Evolutionary conservation across 2,113 vertebrate species (phyloP).

Genomic region (Setophaga coronata): DNA sequence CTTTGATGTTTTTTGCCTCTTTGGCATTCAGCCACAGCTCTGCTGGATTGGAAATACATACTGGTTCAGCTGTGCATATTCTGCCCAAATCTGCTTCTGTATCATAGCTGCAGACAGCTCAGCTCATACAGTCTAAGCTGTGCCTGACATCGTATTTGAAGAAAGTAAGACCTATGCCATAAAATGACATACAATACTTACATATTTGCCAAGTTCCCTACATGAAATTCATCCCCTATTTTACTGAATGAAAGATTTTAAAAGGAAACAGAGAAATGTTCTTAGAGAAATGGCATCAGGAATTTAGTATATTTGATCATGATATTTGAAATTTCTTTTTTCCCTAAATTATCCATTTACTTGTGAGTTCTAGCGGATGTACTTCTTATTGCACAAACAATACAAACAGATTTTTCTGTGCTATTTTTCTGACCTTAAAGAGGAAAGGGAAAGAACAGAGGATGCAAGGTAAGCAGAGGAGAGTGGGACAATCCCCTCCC

Average conservation of each 20-base stretch:
- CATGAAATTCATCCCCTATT: background rate
- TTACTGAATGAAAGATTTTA: background rate
- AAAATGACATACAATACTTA: background rate
- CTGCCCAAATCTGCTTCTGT: background rate
- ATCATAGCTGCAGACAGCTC: constrained; percentile 13
- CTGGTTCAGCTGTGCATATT: background rate
- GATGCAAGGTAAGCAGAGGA: background rate
- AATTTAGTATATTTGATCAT: background rate
- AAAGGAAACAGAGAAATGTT: background rate
- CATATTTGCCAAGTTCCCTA: background rate
- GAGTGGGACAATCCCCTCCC: background rate
- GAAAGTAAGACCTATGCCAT: background rate
- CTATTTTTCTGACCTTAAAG: background rate
- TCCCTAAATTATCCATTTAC: background rate
- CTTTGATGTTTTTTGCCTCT: background rate
- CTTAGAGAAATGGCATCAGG: background rate
- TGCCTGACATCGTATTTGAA: background rate
- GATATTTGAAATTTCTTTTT: background rate
- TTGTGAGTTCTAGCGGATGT: background rate
- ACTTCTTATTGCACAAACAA: background rate
- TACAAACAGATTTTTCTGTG: background rate
- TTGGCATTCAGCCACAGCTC: background rate
- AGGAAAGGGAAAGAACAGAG: background rate
- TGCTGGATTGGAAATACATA: background rate
- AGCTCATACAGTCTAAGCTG: background rate